Conservation (phyloP, 2,797 vertebrate genomes). For the Todus mexicanus region DNA sequence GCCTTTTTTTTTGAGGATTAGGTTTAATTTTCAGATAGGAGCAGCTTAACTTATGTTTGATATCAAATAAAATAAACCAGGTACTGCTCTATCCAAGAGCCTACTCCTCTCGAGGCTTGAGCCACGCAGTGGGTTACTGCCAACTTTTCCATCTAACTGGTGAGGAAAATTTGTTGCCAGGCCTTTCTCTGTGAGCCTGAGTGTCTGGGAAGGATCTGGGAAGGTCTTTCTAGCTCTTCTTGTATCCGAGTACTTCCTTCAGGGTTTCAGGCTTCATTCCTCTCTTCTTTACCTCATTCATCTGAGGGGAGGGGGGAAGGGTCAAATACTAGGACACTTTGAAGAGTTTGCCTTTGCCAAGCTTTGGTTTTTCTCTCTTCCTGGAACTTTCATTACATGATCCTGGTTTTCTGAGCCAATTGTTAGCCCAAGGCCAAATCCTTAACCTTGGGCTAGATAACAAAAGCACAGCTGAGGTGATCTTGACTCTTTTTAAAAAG, state of each 20-base stretch:
- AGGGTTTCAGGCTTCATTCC: background rate
- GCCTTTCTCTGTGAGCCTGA: background rate
- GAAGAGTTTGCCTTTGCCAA: constrained; percentile 31
- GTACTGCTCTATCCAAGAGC: background rate
- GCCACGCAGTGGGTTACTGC: background rate
- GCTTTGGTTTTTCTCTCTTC: constrained; percentile 30
- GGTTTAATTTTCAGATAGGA: background rate
- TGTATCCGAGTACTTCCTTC: background rate
- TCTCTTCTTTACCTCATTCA: background rate
- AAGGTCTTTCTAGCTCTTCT: background rate
- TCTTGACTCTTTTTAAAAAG: constrained; percentile 45
- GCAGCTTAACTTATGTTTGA: background rate
- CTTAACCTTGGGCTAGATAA: constrained; percentile 58
- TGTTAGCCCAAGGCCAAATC: constrained; percentile 57
- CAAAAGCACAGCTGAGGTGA: constrained; percentile 63
- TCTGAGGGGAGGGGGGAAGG: accelerated
- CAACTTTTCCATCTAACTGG: background rate
- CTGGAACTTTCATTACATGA: constrained; percentile 34
- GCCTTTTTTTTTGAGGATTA: background rate
- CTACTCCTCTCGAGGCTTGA: background rate
- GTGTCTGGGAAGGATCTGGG: background rate
- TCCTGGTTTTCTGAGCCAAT: constrained; percentile 50
- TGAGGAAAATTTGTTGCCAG: background rate
- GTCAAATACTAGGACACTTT: constrained; percentile 7
- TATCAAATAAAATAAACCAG: background rate